phyloP scores from a whole-genome alignment of 2,888 invertebrate genomes.

The Mechanitis mazaeus region DNA sequence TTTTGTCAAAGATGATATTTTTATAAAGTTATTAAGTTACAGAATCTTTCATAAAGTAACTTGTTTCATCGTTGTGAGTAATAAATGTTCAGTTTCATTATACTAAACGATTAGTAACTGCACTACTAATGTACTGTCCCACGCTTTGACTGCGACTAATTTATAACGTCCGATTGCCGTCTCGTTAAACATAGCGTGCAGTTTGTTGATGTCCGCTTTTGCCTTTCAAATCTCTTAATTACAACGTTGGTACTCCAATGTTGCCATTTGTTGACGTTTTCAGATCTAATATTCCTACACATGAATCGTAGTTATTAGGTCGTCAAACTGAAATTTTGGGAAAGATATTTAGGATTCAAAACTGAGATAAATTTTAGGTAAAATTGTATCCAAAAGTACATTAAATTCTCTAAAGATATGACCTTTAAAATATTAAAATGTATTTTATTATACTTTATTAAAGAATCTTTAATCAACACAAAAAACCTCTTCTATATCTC shows the following conservation, averaged over 20 bases:
- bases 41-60: background rate
- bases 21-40: background rate
- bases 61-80: conserved; percentile 12
- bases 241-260: conserved; percentile 24
- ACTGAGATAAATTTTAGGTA: no score
- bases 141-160: conserved; percentile 44
- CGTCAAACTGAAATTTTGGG: background rate
- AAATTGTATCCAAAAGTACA: no score
- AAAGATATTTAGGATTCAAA: no score
- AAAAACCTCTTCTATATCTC: background rate
- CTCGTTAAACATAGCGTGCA: conserved; percentile 40
- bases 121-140: conserved; percentile 38
- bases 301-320: conserved; percentile 17
- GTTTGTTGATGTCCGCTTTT: conserved; percentile 41
- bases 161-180: conserved; percentile 38
- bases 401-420: no score
- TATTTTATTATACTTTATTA: no score
- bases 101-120: conserved; percentile 8
- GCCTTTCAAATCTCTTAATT: conserved; percentile 44
- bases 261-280: conserved; percentile 22
- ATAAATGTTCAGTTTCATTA: conserved; percentile 17
- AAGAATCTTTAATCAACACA: background rate
- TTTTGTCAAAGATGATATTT: no score
- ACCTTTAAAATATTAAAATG: no score
- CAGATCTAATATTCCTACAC: conserved; percentile 9